Percentiles rank a stretch among this genome's conserved stretches.
These are phyloP conservation scores for Enteromius mattozi DNA, from an alignment of 2,797 vertebrate species.

Conservation along the genomic window DNA sequence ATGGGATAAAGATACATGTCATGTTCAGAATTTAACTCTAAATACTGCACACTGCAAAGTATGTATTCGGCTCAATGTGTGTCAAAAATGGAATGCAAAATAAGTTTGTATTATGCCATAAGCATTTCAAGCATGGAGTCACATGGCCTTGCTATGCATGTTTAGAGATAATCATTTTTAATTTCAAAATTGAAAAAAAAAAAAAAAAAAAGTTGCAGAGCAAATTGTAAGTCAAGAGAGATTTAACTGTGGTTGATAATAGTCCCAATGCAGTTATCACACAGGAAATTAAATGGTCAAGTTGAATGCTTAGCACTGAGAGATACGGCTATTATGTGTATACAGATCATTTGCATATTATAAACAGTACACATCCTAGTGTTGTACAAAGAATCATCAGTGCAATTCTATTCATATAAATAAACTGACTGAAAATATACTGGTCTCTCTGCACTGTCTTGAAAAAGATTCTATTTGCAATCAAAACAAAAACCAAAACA, in stretches of 20 bases:
- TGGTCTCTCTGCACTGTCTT: not conserved
- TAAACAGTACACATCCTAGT: not conserved
- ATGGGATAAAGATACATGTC: not conserved
- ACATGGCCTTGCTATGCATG: not conserved
- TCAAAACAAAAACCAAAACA: not conserved
- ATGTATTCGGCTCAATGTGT: not conserved
- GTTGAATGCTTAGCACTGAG: not conserved
- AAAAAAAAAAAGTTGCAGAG: not conserved
- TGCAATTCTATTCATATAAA: not conserved
- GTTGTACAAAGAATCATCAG: not conserved
- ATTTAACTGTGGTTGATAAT: not conserved
- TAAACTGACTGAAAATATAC: not conserved
- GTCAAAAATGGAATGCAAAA: not conserved
- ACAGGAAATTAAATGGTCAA: not conserved
- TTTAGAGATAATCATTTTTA: not conserved
- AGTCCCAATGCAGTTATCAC: not conserved
- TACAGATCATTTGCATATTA: not conserved
- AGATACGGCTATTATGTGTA: not conserved
- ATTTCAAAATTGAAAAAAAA: not conserved
- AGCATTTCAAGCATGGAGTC: not conserved
- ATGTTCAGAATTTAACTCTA: not conserved
- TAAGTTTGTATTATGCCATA: not conserved
- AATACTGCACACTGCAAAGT: not conserved
- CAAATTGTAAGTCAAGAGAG: not conserved
- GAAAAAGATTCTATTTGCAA: not conserved